These are phyloP conservation scores for Ciconia nigra DNA, from an alignment of 2,797 vertebrate species.

Conservation along the genomic window DNA sequence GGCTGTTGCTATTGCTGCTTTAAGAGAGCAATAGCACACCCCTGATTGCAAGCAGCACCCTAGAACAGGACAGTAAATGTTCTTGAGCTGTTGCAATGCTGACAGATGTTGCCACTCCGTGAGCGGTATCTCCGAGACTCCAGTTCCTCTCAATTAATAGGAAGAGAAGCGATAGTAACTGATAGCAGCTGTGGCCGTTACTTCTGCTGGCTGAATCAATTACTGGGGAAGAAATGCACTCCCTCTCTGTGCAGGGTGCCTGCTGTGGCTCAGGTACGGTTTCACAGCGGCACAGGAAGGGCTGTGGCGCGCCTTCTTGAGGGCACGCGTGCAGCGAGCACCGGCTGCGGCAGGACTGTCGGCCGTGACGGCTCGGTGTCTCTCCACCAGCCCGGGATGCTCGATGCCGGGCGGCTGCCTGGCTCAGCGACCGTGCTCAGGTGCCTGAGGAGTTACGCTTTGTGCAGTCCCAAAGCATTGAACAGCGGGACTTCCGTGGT, in stretches of 20 bases:
- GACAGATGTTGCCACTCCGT: background rate
- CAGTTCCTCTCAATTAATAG: background rate
- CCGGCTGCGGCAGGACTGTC: background rate
- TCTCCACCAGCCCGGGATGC: fast-evolving
- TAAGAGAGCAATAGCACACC: background rate
- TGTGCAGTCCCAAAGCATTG: background rate
- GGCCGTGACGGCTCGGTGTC: fast-evolving
- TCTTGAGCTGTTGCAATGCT: background rate
- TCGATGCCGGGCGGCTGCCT: background rate
- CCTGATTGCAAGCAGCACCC: background rate
- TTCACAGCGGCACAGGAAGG: fast-evolving
- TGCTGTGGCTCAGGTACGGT: fast-evolving
- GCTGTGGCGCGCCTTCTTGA: fast-evolving
- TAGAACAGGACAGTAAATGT: background rate
- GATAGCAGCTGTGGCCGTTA: background rate
- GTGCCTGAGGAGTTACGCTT: background rate
- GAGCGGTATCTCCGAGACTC: background rate
- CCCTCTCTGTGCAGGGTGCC: background rate
- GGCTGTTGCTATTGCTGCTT: background rate
- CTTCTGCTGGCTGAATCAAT: background rate
- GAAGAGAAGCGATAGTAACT: background rate
- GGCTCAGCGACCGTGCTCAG: fast-evolving
- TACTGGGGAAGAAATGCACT: fast-evolving
- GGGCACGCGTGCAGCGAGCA: background rate
- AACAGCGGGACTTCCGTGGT: background rate